Evolutionary conservation across 2,888 invertebrate species (phyloP).

Genomic region (Maniola hyperantus): DNA sequence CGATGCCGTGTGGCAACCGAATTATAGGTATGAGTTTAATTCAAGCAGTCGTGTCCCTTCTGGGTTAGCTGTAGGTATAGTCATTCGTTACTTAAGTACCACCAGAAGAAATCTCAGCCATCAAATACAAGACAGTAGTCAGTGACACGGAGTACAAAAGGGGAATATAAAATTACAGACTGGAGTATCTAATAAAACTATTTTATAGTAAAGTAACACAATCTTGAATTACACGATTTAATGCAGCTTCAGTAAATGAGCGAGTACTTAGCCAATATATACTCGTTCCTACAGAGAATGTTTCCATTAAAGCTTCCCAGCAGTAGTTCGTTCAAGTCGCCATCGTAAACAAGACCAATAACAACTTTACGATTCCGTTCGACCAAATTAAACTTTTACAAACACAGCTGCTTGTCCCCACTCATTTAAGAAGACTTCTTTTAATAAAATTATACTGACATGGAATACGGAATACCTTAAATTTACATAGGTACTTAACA

Average conservation of each 20-base stretch:
- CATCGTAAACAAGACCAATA: conserved; percentile 76
- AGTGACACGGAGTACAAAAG: no score
- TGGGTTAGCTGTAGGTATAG: no score
- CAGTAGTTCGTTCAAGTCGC: conserved; percentile 59
- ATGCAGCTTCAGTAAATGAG: background rate
- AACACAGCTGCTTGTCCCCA: conserved; percentile 62
- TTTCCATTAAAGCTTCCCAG: conserved; percentile 49
- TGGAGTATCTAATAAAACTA: no score
- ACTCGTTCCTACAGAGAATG: background rate
- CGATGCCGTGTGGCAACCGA: no score
- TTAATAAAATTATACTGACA: conserved; percentile 3
- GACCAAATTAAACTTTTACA: conserved; percentile 77
- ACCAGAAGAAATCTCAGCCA: no score
- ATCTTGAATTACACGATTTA: background rate
- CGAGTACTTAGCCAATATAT: background rate
- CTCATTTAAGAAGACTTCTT: conserved; percentile 3
- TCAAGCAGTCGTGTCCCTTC: no score
- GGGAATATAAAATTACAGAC: no score
- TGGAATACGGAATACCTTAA: background rate
- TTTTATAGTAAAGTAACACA: no score
- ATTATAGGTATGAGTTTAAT: no score
- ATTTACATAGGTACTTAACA: background rate
- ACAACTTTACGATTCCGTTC: conserved; percentile 75
- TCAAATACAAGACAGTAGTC: no score
- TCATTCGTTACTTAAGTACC: no score